phyloP scores from a whole-genome alignment of 2,113 vertebrate species.

The Thamnaconus septentrionalis region DNA sequence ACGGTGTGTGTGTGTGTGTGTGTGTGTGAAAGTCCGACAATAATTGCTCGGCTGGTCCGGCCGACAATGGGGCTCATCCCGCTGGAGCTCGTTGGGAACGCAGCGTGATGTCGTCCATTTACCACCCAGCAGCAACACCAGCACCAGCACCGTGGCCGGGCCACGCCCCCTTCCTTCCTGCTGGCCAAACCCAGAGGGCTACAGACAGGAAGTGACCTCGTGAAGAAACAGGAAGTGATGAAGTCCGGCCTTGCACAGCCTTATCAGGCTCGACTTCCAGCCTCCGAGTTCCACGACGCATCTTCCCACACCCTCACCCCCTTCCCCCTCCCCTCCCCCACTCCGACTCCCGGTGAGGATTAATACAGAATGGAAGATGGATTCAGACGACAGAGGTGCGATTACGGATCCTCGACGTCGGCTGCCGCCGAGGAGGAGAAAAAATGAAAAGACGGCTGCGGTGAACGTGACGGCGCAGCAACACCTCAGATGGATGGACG shows the following conservation, averaged over 20 bases:
- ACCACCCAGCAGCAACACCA: not conserved
- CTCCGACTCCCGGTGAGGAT: not conserved
- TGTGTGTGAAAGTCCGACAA: too few species aligned
- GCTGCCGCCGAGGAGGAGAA: not conserved
- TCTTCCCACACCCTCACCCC: too few species aligned
- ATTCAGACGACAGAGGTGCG: not conserved
- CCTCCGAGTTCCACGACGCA: conserved; percentile 29
- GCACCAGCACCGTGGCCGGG: conserved; percentile 8
- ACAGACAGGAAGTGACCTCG: conserved; percentile 77
- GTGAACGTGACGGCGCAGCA: too few species aligned
- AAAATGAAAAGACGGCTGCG: not conserved
- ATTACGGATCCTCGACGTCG: not conserved
- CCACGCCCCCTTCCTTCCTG: conserved; percentile 70
- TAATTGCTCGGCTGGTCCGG: too few species aligned
- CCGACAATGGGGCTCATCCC: not conserved
- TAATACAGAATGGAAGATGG: not conserved
- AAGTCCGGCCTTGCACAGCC: conserved; percentile 51
- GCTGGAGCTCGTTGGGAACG: conserved; percentile 11
- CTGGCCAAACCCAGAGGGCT: conserved; percentile 42
- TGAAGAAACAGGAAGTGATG: conserved; percentile 78
- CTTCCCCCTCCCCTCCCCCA: too few species aligned
- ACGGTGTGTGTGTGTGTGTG: too few species aligned
- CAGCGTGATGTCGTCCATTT: conserved; percentile 14
- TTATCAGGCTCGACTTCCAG: conserved; percentile 37
- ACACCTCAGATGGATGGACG: conserved; percentile 12